A percentile compares a stretch with the other conserved stretches of the same genome.
Conservation (phyloP, 2,797 vertebrate genomes). For the Pelodytes ibericus region DNA sequence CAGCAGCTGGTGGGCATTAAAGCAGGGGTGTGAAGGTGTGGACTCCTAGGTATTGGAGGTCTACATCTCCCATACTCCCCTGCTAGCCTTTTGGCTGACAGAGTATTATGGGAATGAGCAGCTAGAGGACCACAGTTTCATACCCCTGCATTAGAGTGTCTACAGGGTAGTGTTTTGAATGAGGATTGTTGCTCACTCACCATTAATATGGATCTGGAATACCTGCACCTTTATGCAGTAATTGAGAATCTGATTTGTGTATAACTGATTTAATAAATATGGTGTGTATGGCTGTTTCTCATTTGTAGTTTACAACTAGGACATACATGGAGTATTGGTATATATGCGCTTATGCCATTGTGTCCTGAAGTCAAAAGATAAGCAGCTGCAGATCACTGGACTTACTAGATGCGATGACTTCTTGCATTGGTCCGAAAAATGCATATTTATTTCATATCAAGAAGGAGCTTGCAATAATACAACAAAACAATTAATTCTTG, state of each 20-base stretch:
- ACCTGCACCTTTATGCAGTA: not conserved
- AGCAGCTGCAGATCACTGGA: not conserved
- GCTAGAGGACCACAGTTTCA: too few species aligned
- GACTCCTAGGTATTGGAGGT: too few species aligned
- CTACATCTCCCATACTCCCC: too few species aligned
- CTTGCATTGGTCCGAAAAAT: not conserved
- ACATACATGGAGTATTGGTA: not conserved
- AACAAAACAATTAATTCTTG: not conserved
- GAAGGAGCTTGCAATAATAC: constrained; percentile 1
- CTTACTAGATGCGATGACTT: not conserved
- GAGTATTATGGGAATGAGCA: too few species aligned
- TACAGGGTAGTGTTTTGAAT: too few species aligned
- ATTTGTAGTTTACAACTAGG: not conserved
- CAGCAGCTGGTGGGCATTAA: too few species aligned
- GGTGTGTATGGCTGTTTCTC: not conserved
- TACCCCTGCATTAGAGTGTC: too few species aligned
- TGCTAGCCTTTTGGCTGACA: too few species aligned
- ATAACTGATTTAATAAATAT: not conserved
- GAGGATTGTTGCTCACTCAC: too few species aligned
- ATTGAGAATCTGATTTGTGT: not conserved
- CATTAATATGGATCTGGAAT: not conserved
- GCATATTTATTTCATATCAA: constrained; percentile 6
- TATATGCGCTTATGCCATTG: not conserved
- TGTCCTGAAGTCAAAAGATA: not conserved
- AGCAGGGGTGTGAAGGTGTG: too few species aligned